phyloP scores from a whole-genome alignment of 1,140 invertebrate genomes.

The Galleria mellonella region DNA sequence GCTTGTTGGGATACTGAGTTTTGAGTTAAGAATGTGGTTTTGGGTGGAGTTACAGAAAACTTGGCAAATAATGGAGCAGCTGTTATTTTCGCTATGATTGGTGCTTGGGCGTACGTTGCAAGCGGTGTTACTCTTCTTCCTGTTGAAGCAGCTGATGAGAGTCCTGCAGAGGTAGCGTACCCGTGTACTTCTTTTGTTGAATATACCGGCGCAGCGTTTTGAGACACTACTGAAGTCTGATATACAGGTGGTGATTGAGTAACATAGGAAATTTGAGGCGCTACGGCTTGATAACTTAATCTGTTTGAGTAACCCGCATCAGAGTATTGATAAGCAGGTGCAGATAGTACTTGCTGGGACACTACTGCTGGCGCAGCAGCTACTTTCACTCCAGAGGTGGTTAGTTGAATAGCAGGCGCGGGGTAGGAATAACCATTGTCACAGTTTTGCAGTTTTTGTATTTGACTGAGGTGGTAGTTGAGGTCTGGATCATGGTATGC shows the following conservation, averaged over 20 bases:
- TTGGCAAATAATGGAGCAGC: slow-evolving; percentile 64
- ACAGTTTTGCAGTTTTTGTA: slow-evolving; percentile 50
- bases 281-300: slow-evolving; percentile 22
- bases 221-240: slow-evolving; percentile 30
- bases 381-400: slow-evolving; percentile 33
- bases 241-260: slow-evolving; percentile 34
- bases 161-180: slow-evolving; percentile 62
- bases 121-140: slow-evolving; percentile 38
- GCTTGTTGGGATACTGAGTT: slow-evolving; percentile 42
- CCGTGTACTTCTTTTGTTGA: slow-evolving; percentile 50
- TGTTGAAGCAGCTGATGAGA: slow-evolving; percentile 38
- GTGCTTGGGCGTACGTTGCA: slow-evolving; percentile 63
- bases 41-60: slow-evolving; percentile 42
- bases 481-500: slow-evolving; percentile 71
- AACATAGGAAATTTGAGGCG: slow-evolving; percentile 18
- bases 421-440: slow-evolving; percentile 60
- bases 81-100: slow-evolving; percentile 67
- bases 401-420: slow-evolving; percentile 50
- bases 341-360: slow-evolving; percentile 4
- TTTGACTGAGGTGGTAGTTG: slow-evolving; percentile 60
- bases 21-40: slow-evolving; percentile 36
- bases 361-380: slow-evolving; percentile 12
- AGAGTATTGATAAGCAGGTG: slow-evolving; percentile 25
- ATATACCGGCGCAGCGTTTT: slow-evolving; percentile 23
- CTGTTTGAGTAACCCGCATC: slow-evolving; percentile 20